Base-by-base conservation (phyloP, 1,140 invertebrate species). In the Hyles euphorbiae region DNA sequence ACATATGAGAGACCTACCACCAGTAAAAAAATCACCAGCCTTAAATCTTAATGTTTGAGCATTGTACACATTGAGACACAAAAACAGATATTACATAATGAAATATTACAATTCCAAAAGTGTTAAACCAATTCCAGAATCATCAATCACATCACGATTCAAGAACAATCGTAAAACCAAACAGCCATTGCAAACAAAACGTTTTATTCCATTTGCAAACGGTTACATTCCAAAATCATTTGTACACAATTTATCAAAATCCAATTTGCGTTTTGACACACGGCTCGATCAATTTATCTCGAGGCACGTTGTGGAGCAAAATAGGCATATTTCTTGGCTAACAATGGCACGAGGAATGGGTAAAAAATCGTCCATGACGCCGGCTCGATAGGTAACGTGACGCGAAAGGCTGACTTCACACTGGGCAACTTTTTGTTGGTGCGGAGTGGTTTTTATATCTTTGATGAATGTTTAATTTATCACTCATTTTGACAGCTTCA, bases 281-380 rank as follows among this genome's bases (percentile, higher is more conserved):
- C 22, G 22, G 22, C 5, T 22, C 8, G 40, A 10, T 40, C 22
- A 10, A 34, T 33, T 5, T 45, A 34, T 54, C 12, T 32, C 53
- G 5, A 40, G 36, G 4, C 36, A 40, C 36, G 36, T 40, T 1
- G 8, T 8, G 46, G 43, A 55, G 32, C 40, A 3, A 32, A 48
- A 57, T 62, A 32, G 50, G 34, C 45, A 11, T n/a, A 34, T 53
- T 57, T 56, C 47, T 61, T 56, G 11, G 22, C 51, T 50, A 53
- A 62, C 60, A 55, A 61, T 56, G 59, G 9, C 59, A 51, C 36
- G 34, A 34, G 52, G 58, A 3, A 53, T 50, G 44, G 11, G 36
- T 33, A 43, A 53, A 44, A 57, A 57, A 58, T 58, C 46, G 57
- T 9, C 44, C 22, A 52, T 52, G 34, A 52, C 33, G n/a, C 5